Evolutionary conservation across 2,888 invertebrate genomes (phyloP).

Genomic region (Nematopogon swammerdamellus): DNA sequence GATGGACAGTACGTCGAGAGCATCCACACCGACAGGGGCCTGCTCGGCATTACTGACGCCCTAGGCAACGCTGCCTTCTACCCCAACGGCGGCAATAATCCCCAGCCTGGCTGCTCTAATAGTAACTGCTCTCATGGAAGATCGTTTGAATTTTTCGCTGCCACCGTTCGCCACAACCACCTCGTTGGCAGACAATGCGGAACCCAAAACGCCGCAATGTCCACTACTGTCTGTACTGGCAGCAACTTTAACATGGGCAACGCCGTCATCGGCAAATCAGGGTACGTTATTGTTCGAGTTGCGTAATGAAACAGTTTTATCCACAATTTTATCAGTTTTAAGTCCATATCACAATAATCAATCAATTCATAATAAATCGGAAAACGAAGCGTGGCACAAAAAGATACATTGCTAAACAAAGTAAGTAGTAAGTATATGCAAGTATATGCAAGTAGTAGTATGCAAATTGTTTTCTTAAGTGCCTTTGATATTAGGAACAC

Average conservation of each 20-base stretch:
- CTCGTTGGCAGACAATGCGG: constrained; percentile 8
- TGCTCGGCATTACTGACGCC: constrained; percentile 14
- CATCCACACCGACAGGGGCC: constrained; percentile 19
- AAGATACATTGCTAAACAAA: too few species aligned
- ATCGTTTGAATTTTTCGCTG: constrained; percentile 11
- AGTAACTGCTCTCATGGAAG: constrained; percentile 14
- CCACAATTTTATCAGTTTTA: too few species aligned
- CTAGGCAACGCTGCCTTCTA: constrained; percentile 21
- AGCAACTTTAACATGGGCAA: constrained; percentile 11
- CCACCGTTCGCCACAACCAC: constrained; percentile 12
- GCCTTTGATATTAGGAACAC: too few species aligned
- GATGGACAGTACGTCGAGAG: constrained; percentile 22
- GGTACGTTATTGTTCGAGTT: constrained; percentile 15
- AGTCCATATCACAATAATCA: not conserved
- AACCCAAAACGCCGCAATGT: constrained; percentile 9
- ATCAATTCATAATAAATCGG: too few species aligned
- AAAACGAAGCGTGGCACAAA: too few species aligned
- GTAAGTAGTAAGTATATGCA: too few species aligned
- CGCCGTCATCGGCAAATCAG: constrained; percentile 11
- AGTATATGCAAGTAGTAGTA: too few species aligned
- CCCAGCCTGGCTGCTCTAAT: constrained; percentile 10
- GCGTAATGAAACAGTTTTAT: too few species aligned
- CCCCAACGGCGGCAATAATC: constrained; percentile 17
- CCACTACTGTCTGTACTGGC: constrained; percentile 5
- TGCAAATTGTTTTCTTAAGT: too few species aligned